phyloP scores from a whole-genome alignment of 2,113 vertebrate species.

The Phaethornis superciliosus region DNA sequence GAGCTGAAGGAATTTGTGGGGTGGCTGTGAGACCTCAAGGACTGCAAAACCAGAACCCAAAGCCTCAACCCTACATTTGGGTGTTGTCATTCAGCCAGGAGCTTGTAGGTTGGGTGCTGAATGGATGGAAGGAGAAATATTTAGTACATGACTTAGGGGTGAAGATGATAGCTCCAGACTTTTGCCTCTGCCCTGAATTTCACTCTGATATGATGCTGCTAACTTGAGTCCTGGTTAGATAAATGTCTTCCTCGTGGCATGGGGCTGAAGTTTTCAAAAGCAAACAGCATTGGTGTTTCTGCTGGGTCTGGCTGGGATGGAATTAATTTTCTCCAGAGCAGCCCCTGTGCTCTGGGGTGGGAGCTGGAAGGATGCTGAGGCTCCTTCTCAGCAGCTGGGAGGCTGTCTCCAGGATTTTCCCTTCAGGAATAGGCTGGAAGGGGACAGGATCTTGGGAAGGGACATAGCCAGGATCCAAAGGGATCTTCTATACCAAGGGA shows the following conservation, averaged over 20 bases:
- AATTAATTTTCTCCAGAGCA: too few species aligned
- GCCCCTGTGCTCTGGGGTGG: too few species aligned
- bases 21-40: not conserved
- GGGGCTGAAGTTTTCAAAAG: not conserved
- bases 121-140: not conserved
- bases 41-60: not conserved
- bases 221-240: not conserved
- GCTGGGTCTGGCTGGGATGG: too few species aligned
- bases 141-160: accelerated
- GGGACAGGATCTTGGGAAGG: too few species aligned
- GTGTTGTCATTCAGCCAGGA: accelerated
- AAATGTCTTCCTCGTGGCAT: not conserved
- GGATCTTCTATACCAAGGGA: too few species aligned
- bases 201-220: accelerated
- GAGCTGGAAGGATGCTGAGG: too few species aligned
- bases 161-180: not conserved
- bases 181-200: not conserved
- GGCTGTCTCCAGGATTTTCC: too few species aligned
- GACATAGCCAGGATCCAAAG: too few species aligned
- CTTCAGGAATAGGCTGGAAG: too few species aligned
- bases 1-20: not conserved
- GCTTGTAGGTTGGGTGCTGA: too few species aligned
- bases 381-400: too few species aligned
- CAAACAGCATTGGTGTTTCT: not conserved
- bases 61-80: not conserved